Evolutionary conservation across 2,797 vertebrate species (phyloP), one percentile per base, ranked within the genome.

Genomic region (Trematomus bernacchii): DNA sequence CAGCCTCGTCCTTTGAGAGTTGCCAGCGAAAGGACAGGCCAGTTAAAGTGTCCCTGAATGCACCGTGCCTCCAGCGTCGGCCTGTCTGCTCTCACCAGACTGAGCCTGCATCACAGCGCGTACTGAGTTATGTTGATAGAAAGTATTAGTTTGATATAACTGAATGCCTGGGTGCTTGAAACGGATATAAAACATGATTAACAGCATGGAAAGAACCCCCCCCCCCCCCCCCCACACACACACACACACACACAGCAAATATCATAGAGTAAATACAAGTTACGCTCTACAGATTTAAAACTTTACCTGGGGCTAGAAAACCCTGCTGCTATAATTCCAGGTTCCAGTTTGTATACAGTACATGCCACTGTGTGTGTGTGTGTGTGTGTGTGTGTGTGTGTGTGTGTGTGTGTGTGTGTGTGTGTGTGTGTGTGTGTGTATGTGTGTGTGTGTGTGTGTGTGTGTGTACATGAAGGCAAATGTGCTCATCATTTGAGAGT

Each of bases 41-140:
- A 74, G 84, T 89, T 82, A 77, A 82, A 82, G 64, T 78, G 74
- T 80, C 80, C 76, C 76, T 63, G 70, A 81, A 87, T 80, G 73
- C 77, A 77, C 71, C 68, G 77, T 52, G 62, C 77, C 81, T 80
- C 59, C 68, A 73, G 73, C 70, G 11, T 57, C 57, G 16, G 73
- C 47, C 72, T 70, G 71, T 66, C 76, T 80, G 48, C 6, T 53
- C 51, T 18, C 40, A 30, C 63, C 46, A 42, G 73, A 66, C 52
- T 40, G 58, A 47, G 72, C 67, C 50, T 71, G 63, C 40, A 18
- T 75, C 59, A 73, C 74, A 53, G 69, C 15, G 4, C 13, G 58
- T 43, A 37, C 42, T 15, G 46, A 75, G 47, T 48, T 70, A 16
- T 67, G 64, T 51, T 76, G 70, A 79, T 81, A 42, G 40, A 43